phyloP scores from a whole-genome alignment of 2,888 invertebrate species.

The Eudasyphora cyanicolor region DNA sequence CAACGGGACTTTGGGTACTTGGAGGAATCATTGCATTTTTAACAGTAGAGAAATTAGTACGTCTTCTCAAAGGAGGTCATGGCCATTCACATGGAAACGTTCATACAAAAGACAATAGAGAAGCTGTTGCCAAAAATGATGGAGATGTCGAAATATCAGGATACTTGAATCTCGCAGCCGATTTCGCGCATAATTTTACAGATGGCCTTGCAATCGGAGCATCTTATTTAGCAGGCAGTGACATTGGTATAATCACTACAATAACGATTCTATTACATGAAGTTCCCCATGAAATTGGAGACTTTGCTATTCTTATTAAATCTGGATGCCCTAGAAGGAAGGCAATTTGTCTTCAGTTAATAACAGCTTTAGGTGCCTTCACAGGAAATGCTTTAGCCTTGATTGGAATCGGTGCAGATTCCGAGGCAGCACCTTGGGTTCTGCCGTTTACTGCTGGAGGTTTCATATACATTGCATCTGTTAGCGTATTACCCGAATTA shows the following conservation, averaged over 20 bases:
- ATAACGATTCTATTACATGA: slow-evolving; percentile 98
- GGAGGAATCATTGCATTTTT: slow-evolving; percentile 96
- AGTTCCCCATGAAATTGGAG: slow-evolving; percentile 99
- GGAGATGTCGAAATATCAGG: slow-evolving; percentile 88
- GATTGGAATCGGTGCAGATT: slow-evolving; percentile 86
- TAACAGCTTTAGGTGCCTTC: slow-evolving; percentile 97
- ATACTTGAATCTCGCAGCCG: slow-evolving; percentile 98
- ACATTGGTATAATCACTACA: slow-evolving; percentile 93
- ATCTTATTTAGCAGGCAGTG: slow-evolving; percentile 95
- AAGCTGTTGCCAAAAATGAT: slow-evolving; percentile 71
- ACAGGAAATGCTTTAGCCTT: slow-evolving; percentile 95
- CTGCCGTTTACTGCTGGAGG: slow-evolving; percentile 99
- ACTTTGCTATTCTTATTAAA: slow-evolving; percentile 98
- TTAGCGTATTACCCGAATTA: slow-evolving; percentile 98
- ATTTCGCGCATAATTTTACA: slow-evolving; percentile 99
- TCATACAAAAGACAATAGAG: slow-evolving; percentile 56
- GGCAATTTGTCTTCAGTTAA: slow-evolving; percentile 96
- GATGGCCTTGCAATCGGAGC: slow-evolving; percentile 99
- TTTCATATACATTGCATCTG: slow-evolving; percentile 99
- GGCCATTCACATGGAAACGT: slow-evolving; percentile 72
- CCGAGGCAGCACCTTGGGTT: slow-evolving; percentile 91
- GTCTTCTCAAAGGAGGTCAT: slow-evolving; percentile 91
- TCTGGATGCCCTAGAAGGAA: slow-evolving; percentile 96
- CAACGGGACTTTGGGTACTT: slow-evolving; percentile 96
- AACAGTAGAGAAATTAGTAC: slow-evolving; percentile 94